Conservation (phyloP, 1,140 invertebrate genomes). For the Macrobrachium nipponense region DNA sequence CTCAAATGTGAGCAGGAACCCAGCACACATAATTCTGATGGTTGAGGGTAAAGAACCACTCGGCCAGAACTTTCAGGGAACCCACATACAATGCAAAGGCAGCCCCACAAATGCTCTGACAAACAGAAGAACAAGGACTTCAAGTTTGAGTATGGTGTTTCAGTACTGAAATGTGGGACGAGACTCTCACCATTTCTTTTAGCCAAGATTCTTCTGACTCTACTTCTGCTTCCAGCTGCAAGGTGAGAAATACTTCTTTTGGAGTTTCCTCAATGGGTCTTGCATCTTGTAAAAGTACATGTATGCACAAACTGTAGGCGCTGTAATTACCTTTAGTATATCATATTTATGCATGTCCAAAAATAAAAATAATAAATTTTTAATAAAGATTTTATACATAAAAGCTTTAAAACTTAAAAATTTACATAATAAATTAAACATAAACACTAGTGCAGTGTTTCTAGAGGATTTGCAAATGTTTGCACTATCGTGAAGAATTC, state of each 20-base stretch:
- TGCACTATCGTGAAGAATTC: too few species aligned
- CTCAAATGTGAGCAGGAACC: slow-evolving; percentile 32
- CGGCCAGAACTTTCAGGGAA: not conserved
- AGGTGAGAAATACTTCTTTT: not conserved
- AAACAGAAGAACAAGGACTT: slow-evolving; percentile 23
- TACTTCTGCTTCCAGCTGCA: not conserved
- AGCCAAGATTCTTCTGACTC: slow-evolving; percentile 20
- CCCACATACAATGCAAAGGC: slow-evolving; percentile 27
- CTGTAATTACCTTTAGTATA: too few species aligned
- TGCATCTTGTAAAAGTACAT: too few species aligned
- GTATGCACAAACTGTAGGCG: too few species aligned
- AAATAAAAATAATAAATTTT: too few species aligned
- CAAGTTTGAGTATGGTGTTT: slow-evolving; percentile 36
- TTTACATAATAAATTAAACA: too few species aligned
- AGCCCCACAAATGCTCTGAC: slow-evolving; percentile 22
- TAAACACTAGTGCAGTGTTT: too few species aligned
- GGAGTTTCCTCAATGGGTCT: too few species aligned
- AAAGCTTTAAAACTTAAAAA: too few species aligned
- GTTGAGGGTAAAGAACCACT: slow-evolving; percentile 25
- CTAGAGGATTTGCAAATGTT: too few species aligned
- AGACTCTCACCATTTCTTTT: slow-evolving; percentile 16
- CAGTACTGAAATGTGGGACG: slow-evolving; percentile 34
- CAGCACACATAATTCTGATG: slow-evolving; percentile 1
- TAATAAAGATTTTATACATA: too few species aligned
- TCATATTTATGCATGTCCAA: too few species aligned